Evolutionary conservation across 2,113 vertebrate genomes (phyloP).

Genomic region (Chionomys nivalis): DNA sequence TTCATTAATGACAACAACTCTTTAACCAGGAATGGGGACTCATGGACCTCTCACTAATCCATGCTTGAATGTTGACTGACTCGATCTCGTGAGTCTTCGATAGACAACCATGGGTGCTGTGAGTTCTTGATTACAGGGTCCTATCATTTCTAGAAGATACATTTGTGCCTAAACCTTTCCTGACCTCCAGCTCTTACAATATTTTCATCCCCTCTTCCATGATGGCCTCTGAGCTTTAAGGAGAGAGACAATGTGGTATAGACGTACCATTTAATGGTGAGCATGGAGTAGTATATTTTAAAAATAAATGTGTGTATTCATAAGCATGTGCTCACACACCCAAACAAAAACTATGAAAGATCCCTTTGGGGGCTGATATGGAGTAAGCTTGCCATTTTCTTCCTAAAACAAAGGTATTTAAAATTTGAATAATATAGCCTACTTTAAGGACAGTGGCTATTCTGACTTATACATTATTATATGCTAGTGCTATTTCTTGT

Average conservation of each 20-base stretch:
- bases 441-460: neutral
- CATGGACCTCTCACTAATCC: neutral
- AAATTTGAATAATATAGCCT: neutral
- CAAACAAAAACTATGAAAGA: neutral
- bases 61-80: neutral
- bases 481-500: neutral
- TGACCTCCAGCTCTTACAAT: neutral
- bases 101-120: no score
- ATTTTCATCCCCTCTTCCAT: neutral
- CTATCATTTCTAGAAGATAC: neutral
- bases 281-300: neutral
- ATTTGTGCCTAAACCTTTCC: neutral
- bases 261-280: neutral
- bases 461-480: neutral
- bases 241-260: neutral
- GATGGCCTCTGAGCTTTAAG: neutral
- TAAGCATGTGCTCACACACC: neutral
- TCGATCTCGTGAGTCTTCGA: neutral
- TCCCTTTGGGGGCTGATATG: neutral
- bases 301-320: neutral
- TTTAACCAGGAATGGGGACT: neutral
- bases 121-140: neutral
- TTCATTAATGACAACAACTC: neutral
- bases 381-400: constrained; percentile 3
- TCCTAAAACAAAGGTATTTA: constrained; percentile 16